phyloP scores from a whole-genome alignment of 2,113 vertebrate genomes.

The Suricata suricatta region DNA sequence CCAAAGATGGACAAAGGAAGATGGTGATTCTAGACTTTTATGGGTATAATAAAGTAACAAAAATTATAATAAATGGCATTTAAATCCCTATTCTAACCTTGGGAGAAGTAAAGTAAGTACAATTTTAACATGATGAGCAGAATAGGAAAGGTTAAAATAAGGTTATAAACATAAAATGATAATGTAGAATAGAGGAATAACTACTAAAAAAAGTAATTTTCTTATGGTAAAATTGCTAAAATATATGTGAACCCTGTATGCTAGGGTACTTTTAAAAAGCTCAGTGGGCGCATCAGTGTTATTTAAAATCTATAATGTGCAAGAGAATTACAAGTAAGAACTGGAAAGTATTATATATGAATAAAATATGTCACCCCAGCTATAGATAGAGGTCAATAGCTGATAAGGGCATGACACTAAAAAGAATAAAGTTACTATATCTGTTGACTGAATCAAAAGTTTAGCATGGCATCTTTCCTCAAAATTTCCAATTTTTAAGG shows the following conservation, averaged over 20 bases:
- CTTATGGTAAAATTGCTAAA: conserved; percentile 21
- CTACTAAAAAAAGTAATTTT: neutral
- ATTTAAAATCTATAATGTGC: neutral
- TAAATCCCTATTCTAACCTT: conserved; percentile 57
- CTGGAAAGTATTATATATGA: neutral
- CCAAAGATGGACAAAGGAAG: neutral
- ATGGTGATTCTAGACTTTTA: neutral
- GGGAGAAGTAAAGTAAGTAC: neutral
- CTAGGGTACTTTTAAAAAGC: neutral
- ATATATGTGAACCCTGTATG: neutral
- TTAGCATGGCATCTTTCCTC: neutral
- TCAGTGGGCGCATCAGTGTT: conserved; percentile 1
- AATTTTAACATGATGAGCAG: conserved; percentile 9
- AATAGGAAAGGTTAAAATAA: conserved; percentile 55
- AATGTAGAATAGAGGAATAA: neutral
- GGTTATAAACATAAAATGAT: conserved; percentile 54
- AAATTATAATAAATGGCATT: conserved; percentile 30
- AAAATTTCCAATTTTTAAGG: neutral
- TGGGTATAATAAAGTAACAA: conserved; percentile 32
- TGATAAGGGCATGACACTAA: neutral
- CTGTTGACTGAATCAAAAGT: conserved; percentile 8
- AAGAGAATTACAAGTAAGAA: conserved; percentile 34
- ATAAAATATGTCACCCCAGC: neutral
- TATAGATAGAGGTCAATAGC: neutral
- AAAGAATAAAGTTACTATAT: neutral